Evolutionary conservation across 2,888 invertebrate species (phyloP).

Genomic region (Ophion ellenae): DNA sequence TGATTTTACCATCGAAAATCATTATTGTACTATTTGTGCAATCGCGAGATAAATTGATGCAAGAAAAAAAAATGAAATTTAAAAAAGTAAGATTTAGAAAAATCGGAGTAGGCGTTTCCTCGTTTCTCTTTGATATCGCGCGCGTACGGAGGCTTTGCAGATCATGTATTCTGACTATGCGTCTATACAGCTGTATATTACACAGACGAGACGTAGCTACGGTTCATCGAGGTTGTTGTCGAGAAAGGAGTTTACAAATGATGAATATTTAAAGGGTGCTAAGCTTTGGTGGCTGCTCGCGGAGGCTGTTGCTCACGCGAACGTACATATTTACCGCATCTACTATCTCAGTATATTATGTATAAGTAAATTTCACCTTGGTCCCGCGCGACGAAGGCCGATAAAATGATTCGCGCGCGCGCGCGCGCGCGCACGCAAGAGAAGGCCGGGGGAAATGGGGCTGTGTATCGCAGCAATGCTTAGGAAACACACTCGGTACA

Average conservation of each 20-base stretch:
- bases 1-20: too few relatives aligned
- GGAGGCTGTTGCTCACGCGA: constrained; percentile 27
- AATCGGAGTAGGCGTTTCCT: too few relatives aligned
- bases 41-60: too few relatives aligned
- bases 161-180: too few relatives aligned
- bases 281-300: constrained; percentile 32
- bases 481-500: constrained; percentile 80
- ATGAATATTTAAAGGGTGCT: constrained; percentile 77
- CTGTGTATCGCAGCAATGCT: constrained; percentile 73
- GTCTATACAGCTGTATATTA: too few relatives aligned
- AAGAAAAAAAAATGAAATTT: too few relatives aligned
- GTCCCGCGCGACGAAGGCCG: constrained; percentile 39
- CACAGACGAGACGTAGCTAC: too few relatives aligned
- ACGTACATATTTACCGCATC: constrained; percentile 32
- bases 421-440: constrained; percentile 1
- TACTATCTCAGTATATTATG: constrained; percentile 24
- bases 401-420: constrained; percentile 46
- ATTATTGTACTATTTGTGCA: too few relatives aligned
- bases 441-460: neutral
- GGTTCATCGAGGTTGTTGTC: constrained; percentile 5
- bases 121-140: too few relatives aligned
- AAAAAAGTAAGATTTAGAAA: too few relatives aligned
- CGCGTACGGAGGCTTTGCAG: too few relatives aligned
- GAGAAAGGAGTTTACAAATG: constrained; percentile 75
- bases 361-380: constrained; percentile 62